Evolutionary conservation across 2,113 vertebrate genomes (phyloP).

Genomic region (Girardinichthys multiradiatus): DNA sequence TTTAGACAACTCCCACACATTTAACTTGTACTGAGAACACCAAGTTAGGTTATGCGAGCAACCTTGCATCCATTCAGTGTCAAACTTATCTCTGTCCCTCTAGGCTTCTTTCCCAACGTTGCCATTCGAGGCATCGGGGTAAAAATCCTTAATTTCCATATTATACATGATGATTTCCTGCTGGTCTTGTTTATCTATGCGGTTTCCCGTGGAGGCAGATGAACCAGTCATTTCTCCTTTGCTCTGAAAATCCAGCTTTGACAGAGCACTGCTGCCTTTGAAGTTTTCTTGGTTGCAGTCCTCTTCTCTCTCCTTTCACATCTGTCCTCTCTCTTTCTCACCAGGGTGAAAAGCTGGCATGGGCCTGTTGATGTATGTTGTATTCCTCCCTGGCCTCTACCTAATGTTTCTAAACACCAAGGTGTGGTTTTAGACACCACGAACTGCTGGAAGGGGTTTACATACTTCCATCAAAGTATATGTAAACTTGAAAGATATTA

Average conservation of each 20-base stretch:
- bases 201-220: not conserved
- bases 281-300: slow-evolving; percentile 7
- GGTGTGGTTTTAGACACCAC: slow-evolving; percentile 65
- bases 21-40: not conserved
- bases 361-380: slow-evolving; percentile 64
- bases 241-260: slow-evolving; percentile 4
- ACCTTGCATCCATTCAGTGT: not conserved
- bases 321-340: slow-evolving; percentile 60
- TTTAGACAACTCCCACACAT: not conserved
- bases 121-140: not conserved
- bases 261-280: slow-evolving; percentile 9
- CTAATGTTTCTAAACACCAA: slow-evolving; percentile 44
- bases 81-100: not conserved
- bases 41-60: not conserved
- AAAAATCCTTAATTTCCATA: not conserved
- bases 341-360: slow-evolving; percentile 65
- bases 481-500: not conserved
- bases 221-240: slow-evolving; percentile 2
- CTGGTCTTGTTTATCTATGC: not conserved
- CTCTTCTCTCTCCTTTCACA: slow-evolving; percentile 16
- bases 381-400: slow-evolving; percentile 35
- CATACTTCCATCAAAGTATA: not conserved
- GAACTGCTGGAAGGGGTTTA: slow-evolving; percentile 15
- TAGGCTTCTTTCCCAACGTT: not conserved
- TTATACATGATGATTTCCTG: not conserved